These are phyloP conservation scores for Poeciliopsis prolifica DNA, from an alignment of 2,113 vertebrate genomes.

Conservation along the genomic window DNA sequence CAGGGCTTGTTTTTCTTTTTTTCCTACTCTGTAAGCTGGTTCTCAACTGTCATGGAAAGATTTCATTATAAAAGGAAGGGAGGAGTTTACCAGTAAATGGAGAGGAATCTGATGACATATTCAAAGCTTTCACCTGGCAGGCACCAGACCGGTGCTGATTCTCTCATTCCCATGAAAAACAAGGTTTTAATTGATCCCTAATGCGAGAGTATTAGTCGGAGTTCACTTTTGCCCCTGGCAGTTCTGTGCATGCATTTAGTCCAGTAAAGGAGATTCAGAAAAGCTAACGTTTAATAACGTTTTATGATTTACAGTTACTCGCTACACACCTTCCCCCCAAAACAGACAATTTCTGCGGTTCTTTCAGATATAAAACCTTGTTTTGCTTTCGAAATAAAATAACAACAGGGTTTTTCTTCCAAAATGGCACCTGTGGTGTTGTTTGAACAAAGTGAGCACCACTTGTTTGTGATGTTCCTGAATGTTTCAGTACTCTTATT, in stretches of 20 bases:
- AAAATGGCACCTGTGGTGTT: not conserved
- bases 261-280: not conserved
- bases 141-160: not conserved
- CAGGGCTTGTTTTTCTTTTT: not conserved
- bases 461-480: not conserved
- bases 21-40: constrained; percentile 16
- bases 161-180: not conserved
- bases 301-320: not conserved
- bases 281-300: constrained; percentile 7
- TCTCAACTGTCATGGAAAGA: constrained; percentile 41
- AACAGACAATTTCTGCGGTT: not conserved
- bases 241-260: constrained; percentile 12
- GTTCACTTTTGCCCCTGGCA: not conserved
- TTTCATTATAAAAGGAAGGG: constrained; percentile 5
- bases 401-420: not conserved
- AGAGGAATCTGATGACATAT: constrained; percentile 22
- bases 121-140: constrained; percentile 11
- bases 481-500: not conserved
- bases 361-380: not conserved
- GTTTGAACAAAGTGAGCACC: not conserved
- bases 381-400: not conserved
- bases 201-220: constrained; percentile 30
- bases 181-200: constrained; percentile 1
- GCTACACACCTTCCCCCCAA: not conserved
- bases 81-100: not conserved